These are phyloP conservation scores for Stichodactyla helianthus DNA, from an alignment of 64 coral and sea anemone genomes.

Conservation along the genomic window DNA sequence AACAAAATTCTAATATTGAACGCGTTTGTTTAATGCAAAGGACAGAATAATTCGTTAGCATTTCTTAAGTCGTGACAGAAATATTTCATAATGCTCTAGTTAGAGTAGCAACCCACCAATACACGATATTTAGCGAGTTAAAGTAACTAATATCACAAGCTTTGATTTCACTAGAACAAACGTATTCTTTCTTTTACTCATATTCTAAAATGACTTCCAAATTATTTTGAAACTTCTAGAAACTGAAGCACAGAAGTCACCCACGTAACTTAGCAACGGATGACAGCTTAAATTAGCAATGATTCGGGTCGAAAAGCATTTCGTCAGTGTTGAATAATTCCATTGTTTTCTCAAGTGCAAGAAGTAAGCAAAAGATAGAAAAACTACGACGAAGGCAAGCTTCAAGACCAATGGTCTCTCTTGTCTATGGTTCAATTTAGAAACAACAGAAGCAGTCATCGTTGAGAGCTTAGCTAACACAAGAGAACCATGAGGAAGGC, in stretches of 20 bases:
- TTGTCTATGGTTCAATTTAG: background rate
- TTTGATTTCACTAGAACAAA: background rate
- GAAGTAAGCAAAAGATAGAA: background rate
- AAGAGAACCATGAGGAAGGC: background rate
- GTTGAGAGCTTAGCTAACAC: background rate
- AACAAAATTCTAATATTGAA: no score
- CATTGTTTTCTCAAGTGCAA: background rate
- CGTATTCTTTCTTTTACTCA: background rate
- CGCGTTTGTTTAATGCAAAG: no score
- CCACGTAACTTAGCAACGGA: background rate
- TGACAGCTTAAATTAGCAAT: background rate
- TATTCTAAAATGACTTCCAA: background rate
- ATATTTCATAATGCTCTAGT: no score
- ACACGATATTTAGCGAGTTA: no score
- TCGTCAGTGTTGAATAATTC: background rate
- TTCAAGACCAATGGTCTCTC: background rate
- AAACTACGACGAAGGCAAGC: background rate
- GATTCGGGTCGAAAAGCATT: background rate
- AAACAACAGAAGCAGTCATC: background rate
- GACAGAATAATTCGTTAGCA: no score
- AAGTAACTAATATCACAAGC: no score
- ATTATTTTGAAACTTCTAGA: conserved; percentile 4
- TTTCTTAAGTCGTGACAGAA: no score
- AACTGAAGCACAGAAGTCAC: background rate
- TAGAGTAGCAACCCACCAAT: no score